These are phyloP conservation scores for Beaufortia kweichowensis DNA, from an alignment of 2,113 vertebrate species.

Conservation along the genomic window DNA sequence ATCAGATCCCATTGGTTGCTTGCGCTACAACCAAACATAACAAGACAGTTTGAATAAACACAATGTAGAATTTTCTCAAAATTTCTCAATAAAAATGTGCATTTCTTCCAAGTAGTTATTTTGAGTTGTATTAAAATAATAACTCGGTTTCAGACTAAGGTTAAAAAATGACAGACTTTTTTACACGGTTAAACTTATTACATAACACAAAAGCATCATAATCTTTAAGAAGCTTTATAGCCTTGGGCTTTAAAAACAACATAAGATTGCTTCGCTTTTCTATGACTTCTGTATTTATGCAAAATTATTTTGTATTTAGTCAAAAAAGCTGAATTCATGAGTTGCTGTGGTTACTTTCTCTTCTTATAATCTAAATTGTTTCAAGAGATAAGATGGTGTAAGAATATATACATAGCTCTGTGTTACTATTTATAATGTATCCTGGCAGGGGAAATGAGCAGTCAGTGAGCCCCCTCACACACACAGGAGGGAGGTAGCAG, in stretches of 20 bases:
- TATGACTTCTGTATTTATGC: neutral
- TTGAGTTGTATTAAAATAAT: no score
- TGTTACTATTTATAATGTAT: constrained; percentile 25
- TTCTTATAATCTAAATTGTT: neutral
- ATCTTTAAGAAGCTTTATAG: neutral
- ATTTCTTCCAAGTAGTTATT: no score
- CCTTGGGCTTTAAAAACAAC: neutral
- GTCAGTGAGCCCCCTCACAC: neutral
- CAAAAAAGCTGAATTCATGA: constrained; percentile 18
- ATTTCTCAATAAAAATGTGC: neutral
- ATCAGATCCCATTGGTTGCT: no score
- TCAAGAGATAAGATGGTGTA: constrained; percentile 8
- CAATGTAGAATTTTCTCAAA: no score
- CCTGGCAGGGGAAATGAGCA: constrained; percentile 10
- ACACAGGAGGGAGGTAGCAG: constrained; percentile 28
- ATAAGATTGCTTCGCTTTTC: neutral
- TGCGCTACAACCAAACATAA: no score
- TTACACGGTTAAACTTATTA: neutral
- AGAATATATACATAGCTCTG: constrained; percentile 6
- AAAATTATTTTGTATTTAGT: neutral
- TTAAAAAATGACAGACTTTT: neutral
- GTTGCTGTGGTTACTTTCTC: neutral
- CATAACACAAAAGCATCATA: constrained; percentile 15
- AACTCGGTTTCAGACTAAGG: neutral
- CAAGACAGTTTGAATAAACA: no score